phyloP scores from a whole-genome alignment of 2,113 vertebrate species.

The Heliornis fulica region DNA sequence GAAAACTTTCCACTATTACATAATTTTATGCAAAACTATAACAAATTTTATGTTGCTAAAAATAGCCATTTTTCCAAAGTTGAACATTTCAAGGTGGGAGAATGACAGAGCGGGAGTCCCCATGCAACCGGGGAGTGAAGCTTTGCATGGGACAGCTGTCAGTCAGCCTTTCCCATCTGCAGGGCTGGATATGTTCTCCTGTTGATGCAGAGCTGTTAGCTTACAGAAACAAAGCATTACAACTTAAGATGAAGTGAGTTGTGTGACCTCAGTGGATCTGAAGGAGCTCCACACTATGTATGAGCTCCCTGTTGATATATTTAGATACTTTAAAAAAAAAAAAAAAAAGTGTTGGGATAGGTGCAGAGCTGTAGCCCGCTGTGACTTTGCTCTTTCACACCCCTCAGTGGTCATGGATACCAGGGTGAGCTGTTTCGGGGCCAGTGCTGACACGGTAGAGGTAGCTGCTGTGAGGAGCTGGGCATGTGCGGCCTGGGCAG shows the following conservation, averaged over 20 bases:
- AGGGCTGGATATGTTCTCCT: not conserved
- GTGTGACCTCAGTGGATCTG: not conserved
- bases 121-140: not conserved
- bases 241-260: not conserved
- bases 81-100: not conserved
- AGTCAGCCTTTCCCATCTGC: not conserved
- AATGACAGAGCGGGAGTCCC: not conserved
- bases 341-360: not conserved
- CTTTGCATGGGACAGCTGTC: not conserved
- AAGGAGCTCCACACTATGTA: not conserved
- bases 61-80: not conserved
- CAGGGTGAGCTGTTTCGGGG: fast-evolving
- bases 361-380: not conserved
- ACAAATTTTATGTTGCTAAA: not conserved
- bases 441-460: not conserved
- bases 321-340: no score
- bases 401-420: fast-evolving
- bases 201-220: not conserved
- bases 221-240: not conserved
- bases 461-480: fast-evolving
- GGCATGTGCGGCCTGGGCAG: fast-evolving
- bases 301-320: not conserved
- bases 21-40: not conserved
- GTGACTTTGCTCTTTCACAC: fast-evolving
- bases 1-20: not conserved